These are phyloP conservation scores for Pseudocheirus occidentalis DNA, from an alignment of 2,797 vertebrate genomes.

Conservation along the genomic window DNA sequence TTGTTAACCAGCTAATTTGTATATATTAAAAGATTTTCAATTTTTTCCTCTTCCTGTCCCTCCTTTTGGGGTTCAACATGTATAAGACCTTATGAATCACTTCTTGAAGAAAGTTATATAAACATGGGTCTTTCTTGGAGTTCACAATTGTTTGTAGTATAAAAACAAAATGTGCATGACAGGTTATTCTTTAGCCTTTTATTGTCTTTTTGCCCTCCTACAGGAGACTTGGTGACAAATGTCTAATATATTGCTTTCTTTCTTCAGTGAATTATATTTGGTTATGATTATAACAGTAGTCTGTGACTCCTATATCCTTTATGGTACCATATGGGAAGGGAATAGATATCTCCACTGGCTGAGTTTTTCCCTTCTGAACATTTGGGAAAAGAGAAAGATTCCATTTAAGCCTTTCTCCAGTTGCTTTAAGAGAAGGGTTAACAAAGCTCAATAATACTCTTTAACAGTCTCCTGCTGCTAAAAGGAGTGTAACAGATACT, in stretches of 20 bases:
- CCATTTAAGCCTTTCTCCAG: conserved; percentile 63
- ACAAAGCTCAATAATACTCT: conserved; percentile 67
- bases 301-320: conserved; percentile 54
- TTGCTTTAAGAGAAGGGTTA: conserved; percentile 67
- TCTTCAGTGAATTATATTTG: conserved; percentile 54
- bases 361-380: conserved; percentile 58
- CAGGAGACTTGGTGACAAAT: conserved; percentile 41
- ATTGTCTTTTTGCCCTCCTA: conserved; percentile 46
- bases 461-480: conserved; percentile 67
- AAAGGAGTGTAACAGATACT: conserved; percentile 51
- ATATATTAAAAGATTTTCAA: not conserved
- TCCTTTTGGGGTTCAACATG: not conserved
- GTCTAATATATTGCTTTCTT: conserved; percentile 49
- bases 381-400: conserved; percentile 55
- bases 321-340: conserved; percentile 68
- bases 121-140: not conserved
- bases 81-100: not conserved
- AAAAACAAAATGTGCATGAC: conserved; percentile 38
- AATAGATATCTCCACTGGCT: conserved; percentile 57
- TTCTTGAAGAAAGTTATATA: not conserved
- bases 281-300: conserved; percentile 43
- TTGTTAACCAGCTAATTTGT: not conserved
- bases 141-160: conserved; percentile 35
- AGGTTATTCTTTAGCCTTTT: conserved; percentile 33
- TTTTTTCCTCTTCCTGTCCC: not conserved